Conservation (phyloP, 2,113 vertebrate species). For the Zosterops borbonicus region DNA sequence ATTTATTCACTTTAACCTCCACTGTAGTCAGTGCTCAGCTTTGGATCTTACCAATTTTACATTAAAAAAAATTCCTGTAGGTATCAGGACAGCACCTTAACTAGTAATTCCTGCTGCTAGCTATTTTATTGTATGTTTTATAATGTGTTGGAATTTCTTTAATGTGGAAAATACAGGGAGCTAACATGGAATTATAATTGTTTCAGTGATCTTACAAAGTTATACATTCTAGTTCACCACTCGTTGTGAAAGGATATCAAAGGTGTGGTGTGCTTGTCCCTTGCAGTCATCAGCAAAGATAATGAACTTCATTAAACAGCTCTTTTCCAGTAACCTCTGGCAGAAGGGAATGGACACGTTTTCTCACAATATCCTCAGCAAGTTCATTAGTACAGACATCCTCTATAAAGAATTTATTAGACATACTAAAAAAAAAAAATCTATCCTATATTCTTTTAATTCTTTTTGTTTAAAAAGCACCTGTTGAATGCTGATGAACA, state of each 20-base stretch:
- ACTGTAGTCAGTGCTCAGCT: neutral
- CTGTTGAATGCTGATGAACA: neutral
- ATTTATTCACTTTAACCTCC: neutral
- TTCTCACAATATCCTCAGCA: neutral
- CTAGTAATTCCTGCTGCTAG: neutral
- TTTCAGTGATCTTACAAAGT: neutral
- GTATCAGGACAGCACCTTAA: neutral
- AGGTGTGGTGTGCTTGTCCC: neutral
- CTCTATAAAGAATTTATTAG: neutral
- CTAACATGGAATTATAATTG: neutral
- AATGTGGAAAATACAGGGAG: neutral
- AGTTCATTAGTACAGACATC: neutral
- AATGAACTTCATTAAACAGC: neutral
- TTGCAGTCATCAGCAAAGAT: neutral
- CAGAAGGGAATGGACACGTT: neutral
- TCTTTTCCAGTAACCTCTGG: neutral
- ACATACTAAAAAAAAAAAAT: neutral
- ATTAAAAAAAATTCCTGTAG: neutral
- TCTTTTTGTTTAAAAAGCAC: neutral
- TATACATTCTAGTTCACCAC: neutral
- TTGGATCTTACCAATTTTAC: neutral
- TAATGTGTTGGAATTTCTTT: neutral
- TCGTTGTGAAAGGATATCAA: neutral
- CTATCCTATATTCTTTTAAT: neutral
- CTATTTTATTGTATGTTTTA: neutral